phyloP scores from a whole-genome alignment of 2,797 vertebrate species.

The Rhinoraja longicauda region DNA sequence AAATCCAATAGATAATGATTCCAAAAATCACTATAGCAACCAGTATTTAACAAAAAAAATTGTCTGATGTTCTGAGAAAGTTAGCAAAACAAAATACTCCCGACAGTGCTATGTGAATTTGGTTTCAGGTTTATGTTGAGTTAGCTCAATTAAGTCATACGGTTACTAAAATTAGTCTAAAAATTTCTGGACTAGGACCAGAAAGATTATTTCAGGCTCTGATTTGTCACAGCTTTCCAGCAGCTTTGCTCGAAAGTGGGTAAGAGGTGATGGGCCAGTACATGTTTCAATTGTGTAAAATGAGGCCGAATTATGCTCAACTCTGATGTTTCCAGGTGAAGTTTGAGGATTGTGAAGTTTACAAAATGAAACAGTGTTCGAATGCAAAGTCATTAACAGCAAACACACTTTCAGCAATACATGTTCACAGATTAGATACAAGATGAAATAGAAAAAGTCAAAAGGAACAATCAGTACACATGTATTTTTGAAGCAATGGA shows the following conservation, averaged over 20 bases:
- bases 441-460: not conserved
- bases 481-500: not conserved
- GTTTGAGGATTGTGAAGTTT: no score
- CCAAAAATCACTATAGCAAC: not conserved
- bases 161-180: not conserved
- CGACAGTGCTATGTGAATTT: not conserved
- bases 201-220: not conserved
- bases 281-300: not conserved
- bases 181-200: not conserved
- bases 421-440: not conserved
- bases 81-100: not conserved
- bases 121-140: not conserved
- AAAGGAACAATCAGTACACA: not conserved
- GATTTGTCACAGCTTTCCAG: not conserved
- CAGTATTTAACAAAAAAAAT: not conserved
- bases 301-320: not conserved
- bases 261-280: not conserved
- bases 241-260: not conserved
- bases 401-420: not conserved
- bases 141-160: not conserved
- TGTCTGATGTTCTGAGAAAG: not conserved
- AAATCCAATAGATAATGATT: not conserved
- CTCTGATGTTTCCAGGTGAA: not conserved
- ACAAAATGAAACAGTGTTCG: not conserved
- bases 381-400: not conserved